Percentiles rank a stretch among this genome's conserved stretches.
phyloP scores from a whole-genome alignment of 2,888 invertebrate genomes.

The Xanthorhoe spadicearia region DNA sequence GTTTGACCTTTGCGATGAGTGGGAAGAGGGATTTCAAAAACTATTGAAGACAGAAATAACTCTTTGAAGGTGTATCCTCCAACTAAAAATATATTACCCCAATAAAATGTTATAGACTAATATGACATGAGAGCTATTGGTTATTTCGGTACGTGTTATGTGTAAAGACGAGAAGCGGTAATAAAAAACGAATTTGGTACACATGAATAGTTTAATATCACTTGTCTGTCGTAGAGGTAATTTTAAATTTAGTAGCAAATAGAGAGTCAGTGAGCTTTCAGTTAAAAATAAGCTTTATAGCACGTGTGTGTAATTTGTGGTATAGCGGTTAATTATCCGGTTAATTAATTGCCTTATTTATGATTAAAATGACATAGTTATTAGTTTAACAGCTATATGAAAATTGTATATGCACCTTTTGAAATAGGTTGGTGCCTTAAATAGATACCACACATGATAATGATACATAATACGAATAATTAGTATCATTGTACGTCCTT shows the following conservation, averaged over 20 bases:
- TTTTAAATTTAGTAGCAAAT: background rate
- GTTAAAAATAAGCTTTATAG: background rate
- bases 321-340: constrained; percentile 19
- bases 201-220: constrained; percentile 4
- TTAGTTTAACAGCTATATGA: constrained; percentile 22
- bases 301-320: constrained; percentile 30
- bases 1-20: background rate
- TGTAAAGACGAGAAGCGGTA: constrained; percentile 26
- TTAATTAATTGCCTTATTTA: no score
- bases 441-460: background rate
- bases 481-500: no score
- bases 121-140: constrained; percentile 36
- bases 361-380: constrained; percentile 27
- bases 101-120: constrained; percentile 33
- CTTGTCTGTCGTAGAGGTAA: background rate
- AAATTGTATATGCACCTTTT: background rate
- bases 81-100: constrained; percentile 26
- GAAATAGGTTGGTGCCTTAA: background rate
- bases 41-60: background rate
- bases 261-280: constrained; percentile 10
- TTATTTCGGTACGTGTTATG: constrained; percentile 39
- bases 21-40: background rate
- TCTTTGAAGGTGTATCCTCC: constrained; percentile 6
- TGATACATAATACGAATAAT: no score
- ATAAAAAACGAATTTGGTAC: constrained; percentile 34